Evolutionary conservation across 2,888 invertebrate species (phyloP), one percentile per base, ranked within the genome.

Genomic region (Geotrupes spiniger): DNA sequence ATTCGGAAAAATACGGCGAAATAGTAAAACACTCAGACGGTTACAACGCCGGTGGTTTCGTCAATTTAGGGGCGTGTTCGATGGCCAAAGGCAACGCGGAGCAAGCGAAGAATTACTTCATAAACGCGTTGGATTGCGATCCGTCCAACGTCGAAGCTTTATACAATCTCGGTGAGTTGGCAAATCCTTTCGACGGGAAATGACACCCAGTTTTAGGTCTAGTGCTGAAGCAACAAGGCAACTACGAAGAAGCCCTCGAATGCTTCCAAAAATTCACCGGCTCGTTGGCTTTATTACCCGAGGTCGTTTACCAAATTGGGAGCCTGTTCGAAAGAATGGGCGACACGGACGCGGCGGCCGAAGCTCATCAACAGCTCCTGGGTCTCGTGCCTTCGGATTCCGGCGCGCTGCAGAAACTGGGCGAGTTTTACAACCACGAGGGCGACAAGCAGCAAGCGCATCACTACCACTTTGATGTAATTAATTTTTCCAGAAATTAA

Each of bases 391-490:
- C 95, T 1, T 89, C 92, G 61, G 99, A 99, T 73, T 89, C 94
- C 0, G 87, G 87, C 29, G 84, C 96, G 38, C 81, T 96, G 38
- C 86, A 90, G 62, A 90, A 92, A 66, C 79, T 97, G 45, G 98
- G 95, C 0, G 85, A 90, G 63, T 80, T 98, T 63, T 93, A 92
- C 69, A 93, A 93, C 63, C 84, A 82, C 49, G 84, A 90, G 63
- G 94, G 92, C 1, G 98, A 99, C 73, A 86, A 92, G 58, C 90
- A 91, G 61, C 90, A 90, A 68, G 92, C 93, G 0, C 88, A 87
- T 73, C 88, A 89, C 63, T 89, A 86, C 71, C 84, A 89, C 64
- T 82, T 81, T 64, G 90, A 91, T 70, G 89, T 88, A 72, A 74
- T 41, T 10, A 28, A 11, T 11, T 25, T n/a, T 10, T 10, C 10